phyloP scores from a whole-genome alignment of 2,113 vertebrate species.

The Phrynosoma blainvillii region DNA sequence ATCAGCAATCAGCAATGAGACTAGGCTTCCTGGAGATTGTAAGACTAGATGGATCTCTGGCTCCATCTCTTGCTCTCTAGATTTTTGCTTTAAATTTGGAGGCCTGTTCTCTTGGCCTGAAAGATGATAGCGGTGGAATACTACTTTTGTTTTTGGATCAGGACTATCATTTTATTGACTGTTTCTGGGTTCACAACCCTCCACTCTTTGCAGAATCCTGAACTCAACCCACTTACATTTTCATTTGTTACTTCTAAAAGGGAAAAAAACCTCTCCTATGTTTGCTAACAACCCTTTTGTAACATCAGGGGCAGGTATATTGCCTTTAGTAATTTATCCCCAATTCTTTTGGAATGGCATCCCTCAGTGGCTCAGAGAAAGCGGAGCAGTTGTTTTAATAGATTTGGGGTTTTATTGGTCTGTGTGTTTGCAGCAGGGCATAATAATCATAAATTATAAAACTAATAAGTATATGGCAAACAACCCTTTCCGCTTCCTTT shows the following conservation, averaged over 20 bases:
- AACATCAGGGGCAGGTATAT: slow-evolving; percentile 45
- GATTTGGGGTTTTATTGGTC: slow-evolving; percentile 79
- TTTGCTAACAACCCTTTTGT: slow-evolving; percentile 35
- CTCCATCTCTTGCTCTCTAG: too few species aligned
- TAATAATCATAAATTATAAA: slow-evolving; percentile 82
- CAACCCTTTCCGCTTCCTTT: slow-evolving; percentile 62
- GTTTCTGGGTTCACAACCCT: background rate
- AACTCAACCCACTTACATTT: slow-evolving; percentile 32
- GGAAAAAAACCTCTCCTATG: slow-evolving; percentile 2
- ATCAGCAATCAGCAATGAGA: too few species aligned
- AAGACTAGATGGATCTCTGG: too few species aligned
- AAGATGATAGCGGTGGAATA: too few species aligned
- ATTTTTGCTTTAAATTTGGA: too few species aligned
- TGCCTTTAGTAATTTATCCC: slow-evolving; percentile 68
- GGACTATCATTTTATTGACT: too few species aligned
- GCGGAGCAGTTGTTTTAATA: slow-evolving; percentile 75
- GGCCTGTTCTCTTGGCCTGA: too few species aligned
- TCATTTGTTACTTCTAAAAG: background rate
- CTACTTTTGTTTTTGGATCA: too few species aligned
- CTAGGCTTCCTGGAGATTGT: too few species aligned
- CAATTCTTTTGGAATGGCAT: slow-evolving; percentile 67
- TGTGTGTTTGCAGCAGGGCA: slow-evolving; percentile 69
- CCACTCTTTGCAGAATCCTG: slow-evolving; percentile 50
- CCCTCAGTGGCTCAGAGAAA: slow-evolving; percentile 71
- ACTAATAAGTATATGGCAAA: slow-evolving; percentile 79